Base-by-base conservation (phyloP, 2,888 invertebrate species). In the Sthenelais limicola region DNA sequence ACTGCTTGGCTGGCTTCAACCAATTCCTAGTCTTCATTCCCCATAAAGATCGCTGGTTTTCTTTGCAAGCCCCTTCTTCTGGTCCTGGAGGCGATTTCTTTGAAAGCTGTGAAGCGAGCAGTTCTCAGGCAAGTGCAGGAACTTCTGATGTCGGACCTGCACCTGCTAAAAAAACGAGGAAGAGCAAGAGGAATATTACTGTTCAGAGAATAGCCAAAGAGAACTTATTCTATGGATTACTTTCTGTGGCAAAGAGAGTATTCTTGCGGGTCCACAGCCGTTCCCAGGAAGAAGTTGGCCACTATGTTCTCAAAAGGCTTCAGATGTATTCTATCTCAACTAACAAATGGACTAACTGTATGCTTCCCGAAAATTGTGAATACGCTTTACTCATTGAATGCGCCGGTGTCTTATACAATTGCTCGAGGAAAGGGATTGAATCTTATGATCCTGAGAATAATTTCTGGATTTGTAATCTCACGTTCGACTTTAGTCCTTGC, bases 21-120 rank as follows among this genome's bases (percentile, higher is more conserved):
- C 70, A 76, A 5, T 77, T 77, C 70, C 58, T 66, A 49, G 75
- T 75, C 72, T 77, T 73, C 32, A 32, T 77, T 12, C 75, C 77
- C 0, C 38, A 33, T 32, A 48, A 77, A 43, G 58, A 77, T 47
- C 54, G 35, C 32, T 77, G 77, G 77, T 76, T 73, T 54, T 58
- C 77, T 3, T 70, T 77, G 43, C 33, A 68, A 21, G 51, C 73
- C n/a, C 71, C 74, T 5, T 38, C 58, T 5, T n/a, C n/a, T 9
- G 30, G 2, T 9, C 35, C n/a, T 3, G 43, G 26, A 9, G 1
- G 26, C 3, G 47, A 3, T 24, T 18, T 12, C 12, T 26, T 30
- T 15, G 47, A n/a, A n/a, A n/a, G n/a, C n/a, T n/a, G n/a, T n/a
- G n/a, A n/a, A n/a, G 7, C 35, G 18, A 3, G 18, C 1, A 12